Percentiles rank a stretch among this genome's conserved stretches.
phyloP scores from a whole-genome alignment of 2,888 invertebrate genomes.

The Drosophila pegasa region DNA sequence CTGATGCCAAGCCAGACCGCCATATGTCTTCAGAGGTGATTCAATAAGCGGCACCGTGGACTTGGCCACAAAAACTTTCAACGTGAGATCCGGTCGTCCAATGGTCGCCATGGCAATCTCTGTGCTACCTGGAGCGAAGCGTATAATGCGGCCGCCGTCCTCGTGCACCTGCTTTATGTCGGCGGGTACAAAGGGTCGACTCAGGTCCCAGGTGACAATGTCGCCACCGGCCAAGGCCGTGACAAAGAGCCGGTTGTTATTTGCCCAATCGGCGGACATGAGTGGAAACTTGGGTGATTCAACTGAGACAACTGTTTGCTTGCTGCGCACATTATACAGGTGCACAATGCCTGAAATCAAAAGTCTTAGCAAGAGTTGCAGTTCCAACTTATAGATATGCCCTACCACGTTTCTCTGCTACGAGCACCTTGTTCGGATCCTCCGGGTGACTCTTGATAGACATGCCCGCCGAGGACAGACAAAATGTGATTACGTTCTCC shows the following conservation, averaged over 20 bases:
- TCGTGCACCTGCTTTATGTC: conserved; percentile 87
- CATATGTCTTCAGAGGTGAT: conserved; percentile 86
- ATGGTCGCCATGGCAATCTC: conserved; percentile 88
- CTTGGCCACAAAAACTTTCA: conserved; percentile 88
- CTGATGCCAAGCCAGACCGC: conserved; percentile 88
- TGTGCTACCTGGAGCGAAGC: conserved; percentile 87
- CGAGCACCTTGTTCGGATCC: conserved; percentile 89
- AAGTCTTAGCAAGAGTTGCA: background rate
- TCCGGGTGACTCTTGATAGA: conserved; percentile 89
- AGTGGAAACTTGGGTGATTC: conserved; percentile 88
- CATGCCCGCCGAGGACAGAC: conserved; percentile 89
- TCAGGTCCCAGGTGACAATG: conserved; percentile 89
- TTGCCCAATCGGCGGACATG: conserved; percentile 90
- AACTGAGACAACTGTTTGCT: conserved; percentile 88
- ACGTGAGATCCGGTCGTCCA: conserved; percentile 88
- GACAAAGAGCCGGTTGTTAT: conserved; percentile 86
- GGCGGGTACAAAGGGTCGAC: conserved; percentile 87
- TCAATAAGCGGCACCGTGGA: conserved; percentile 86
- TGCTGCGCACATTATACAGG: conserved; percentile 89
- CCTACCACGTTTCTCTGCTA: conserved; percentile 89
- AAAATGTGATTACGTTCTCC: conserved; percentile 87
- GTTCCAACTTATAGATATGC: too few relatives aligned
- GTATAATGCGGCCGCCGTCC: conserved; percentile 87
- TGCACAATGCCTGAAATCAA: conserved; percentile 86
- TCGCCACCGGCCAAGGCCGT: conserved; percentile 89